Evolutionary conservation across 2,797 vertebrate species (phyloP).

Genomic region (Pagetopsis macropterus): DNA sequence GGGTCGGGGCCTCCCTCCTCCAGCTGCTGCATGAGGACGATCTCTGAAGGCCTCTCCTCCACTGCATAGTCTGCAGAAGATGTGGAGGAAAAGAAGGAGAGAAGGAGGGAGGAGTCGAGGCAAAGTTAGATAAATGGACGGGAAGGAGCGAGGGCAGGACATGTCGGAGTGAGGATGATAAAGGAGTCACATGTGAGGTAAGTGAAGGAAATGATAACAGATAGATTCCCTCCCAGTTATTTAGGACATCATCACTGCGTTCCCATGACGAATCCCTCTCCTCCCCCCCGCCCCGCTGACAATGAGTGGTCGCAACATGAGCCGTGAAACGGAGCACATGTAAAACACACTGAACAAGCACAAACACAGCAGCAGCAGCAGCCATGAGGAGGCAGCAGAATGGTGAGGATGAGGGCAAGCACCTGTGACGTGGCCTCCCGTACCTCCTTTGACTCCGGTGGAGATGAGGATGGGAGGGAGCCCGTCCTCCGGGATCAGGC

Average conservation of each 20-base stretch:
- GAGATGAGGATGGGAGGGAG: constrained; percentile 99
- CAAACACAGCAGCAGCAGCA: constrained; percentile 51
- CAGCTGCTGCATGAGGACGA: constrained; percentile 95
- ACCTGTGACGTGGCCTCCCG: constrained; percentile 87
- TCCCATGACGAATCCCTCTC: constrained; percentile 2
- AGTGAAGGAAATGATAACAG: constrained; percentile 6
- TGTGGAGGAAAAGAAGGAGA: constrained; percentile 8
- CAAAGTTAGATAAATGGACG: constrained; percentile 14
- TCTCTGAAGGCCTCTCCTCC: constrained; percentile 95
- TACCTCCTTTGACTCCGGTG: constrained; percentile 99
- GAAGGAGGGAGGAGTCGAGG: constrained; percentile 15
- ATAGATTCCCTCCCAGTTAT: background rate
- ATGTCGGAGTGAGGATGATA: constrained; percentile 34
- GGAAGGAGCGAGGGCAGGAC: constrained; percentile 15
- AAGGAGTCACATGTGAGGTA: constrained; percentile 18
- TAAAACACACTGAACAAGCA: constrained; percentile 39
- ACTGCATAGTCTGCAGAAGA: constrained; percentile 91
- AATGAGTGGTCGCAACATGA: constrained; percentile 58
- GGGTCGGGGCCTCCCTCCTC: constrained; percentile 95
- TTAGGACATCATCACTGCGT: constrained; percentile 19
- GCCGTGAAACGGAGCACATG: constrained; percentile 56
- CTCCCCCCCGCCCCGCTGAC: background rate
- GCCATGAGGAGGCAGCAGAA: constrained; percentile 73
- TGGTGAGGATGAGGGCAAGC: constrained; percentile 84
- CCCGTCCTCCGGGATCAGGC: constrained; percentile 97